Evolutionary conservation across 2,888 invertebrate genomes (phyloP), one percentile per base, ranked within the genome.

Genomic region (Odontomyia ornata): DNA sequence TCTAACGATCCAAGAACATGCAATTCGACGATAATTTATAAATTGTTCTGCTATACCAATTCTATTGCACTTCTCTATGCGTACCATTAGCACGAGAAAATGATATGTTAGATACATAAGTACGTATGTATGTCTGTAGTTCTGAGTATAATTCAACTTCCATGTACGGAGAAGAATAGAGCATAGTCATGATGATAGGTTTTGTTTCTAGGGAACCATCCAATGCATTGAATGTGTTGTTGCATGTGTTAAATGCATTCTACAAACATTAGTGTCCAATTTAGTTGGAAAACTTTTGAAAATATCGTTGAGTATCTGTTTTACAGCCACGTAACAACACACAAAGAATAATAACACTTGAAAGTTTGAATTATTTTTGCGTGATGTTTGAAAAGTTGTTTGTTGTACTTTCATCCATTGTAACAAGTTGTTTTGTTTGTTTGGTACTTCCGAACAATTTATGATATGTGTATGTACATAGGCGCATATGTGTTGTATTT

Each of bases 1-100:
- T 60, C 21, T 60, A 60, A 60, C 13, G 57, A 60, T 15, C 30
- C 18, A 30, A 64, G 1, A 30, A 64, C 64, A 64, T 64, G 64
- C 64, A 64, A 64, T 30, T 23, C 30, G 2, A 18, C 30, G 28
- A 64, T 64, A 60, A 60, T 21, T 64, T 30, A 28, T 64, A 64
- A 28, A 64, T 30, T n/a, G 64, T 28, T 15, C 2, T 30, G 30
- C 11, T 60, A 60, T 28, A n/a, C n/a, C n/a, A n/a, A n/a, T n/a
- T n/a, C n/a, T n/a, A n/a, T n/a, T 4, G 52, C 2, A n/a, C 4
- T 9, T 4, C 15, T 52, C 7, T 28, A 30, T 28, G 30, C 64
- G 64, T 36, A 36, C 36, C 25, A 28, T 25, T 1, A 27, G 7
- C 64, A 64, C n/a, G 64, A 7, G 15, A 64, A 52, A 64, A 64